Conservation (phyloP, 2,113 vertebrate genomes). For the Callaeas wilsoni region DNA sequence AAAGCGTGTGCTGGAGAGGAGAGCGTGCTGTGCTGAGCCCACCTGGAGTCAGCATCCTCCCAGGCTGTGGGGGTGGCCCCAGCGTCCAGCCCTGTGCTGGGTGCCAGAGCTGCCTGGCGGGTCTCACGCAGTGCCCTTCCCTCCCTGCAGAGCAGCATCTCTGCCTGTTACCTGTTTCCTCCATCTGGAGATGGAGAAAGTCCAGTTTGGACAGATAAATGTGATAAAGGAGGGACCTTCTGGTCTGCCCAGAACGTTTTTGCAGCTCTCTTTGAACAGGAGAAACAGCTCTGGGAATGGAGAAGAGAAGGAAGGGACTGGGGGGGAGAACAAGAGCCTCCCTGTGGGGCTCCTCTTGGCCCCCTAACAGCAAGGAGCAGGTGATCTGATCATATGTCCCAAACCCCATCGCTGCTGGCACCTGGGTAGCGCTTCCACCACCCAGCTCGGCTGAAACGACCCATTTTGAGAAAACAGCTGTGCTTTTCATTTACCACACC, state of each 20-base stretch:
- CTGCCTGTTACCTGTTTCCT: not conserved
- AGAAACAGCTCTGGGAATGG: not conserved
- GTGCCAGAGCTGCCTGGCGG: not conserved
- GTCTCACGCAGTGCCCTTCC: not conserved
- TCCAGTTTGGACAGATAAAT: not conserved
- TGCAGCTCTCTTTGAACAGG: not conserved
- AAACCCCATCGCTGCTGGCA: not conserved
- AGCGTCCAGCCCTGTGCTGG: not conserved
- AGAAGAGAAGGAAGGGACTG: not conserved
- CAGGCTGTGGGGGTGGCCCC: not conserved
- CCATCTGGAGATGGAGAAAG: not conserved
- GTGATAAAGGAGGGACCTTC: not conserved
- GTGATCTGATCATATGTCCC: not conserved
- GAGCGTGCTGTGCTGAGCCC: not conserved
- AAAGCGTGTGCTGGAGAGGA: not conserved
- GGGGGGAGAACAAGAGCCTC: not conserved
- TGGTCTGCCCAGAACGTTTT: not conserved
- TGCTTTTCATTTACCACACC: not conserved
- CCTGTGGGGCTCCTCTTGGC: not conserved
- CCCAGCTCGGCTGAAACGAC: not conserved
- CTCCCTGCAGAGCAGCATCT: not conserved
- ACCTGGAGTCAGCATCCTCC: not conserved
- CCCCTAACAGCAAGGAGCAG: not conserved
- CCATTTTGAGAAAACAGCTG: not conserved
- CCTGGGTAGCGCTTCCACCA: not conserved